Base-by-base conservation (phyloP, 2,113 vertebrate genomes). In the Platanista minor region DNA sequence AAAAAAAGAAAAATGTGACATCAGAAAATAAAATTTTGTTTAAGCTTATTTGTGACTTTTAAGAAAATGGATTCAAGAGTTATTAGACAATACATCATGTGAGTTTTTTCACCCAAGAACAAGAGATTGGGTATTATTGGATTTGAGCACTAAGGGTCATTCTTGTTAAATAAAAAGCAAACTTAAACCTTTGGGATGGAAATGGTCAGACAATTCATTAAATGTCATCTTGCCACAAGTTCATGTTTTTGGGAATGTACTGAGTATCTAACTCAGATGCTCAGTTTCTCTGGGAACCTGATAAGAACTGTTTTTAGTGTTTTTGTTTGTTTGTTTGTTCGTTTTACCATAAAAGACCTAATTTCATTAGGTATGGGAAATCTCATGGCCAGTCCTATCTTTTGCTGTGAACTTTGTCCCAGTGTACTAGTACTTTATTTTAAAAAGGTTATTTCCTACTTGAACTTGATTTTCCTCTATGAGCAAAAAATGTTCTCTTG, bases 301-400 rank as follows among this genome's bases (percentile, higher is more conserved):
- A 59, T 29, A 71, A 71, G n/a, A 71, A 49, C 29, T 72, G 9
- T 49, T 59, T 71, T 92, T 64, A 31, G 36, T 77, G 52, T 3
- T 49, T 49, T 49, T 49, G 21, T 92, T 93, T 52, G 52, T 77
- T 97, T 17, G 15, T 52, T 52, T 52, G 52, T 43, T 97, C 46
- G 2, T 96, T 97, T 97, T 91, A 66, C 69, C 46, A 36, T 86
- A 82, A 78, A 81, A 89, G 54, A 72, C n/a, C 29, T 59, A 54
- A 87, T 93, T 94, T 95, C 13, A 64, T 96, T 64, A 97, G 36
- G 23, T 87, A 13, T 91, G 86, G 57, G 83, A 98, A 95, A 91
- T 85, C 62, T 72, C 17, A 21, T 41, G 23, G n/a, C 43, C 2
- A 39, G 41, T 8, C 31, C 10, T 95, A 13, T 61, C 41, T 95